Evolutionary conservation across 2,888 invertebrate genomes (phyloP), one percentile per base, ranked within the genome.

Genomic region (Drosophila sordidula): DNA sequence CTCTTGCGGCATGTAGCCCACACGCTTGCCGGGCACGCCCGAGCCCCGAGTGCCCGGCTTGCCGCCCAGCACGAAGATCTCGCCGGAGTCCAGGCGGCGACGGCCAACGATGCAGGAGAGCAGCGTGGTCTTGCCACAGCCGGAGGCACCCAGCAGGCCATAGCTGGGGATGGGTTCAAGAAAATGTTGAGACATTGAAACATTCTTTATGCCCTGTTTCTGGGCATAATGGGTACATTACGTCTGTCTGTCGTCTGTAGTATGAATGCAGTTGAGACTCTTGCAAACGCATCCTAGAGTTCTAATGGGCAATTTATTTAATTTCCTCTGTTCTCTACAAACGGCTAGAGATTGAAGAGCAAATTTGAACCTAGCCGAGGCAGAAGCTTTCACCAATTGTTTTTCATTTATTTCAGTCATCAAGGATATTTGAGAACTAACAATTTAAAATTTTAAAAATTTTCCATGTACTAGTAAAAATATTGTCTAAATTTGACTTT

Each of bases 1-100:
- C 93, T 98, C 97, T 89, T 97, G 96, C 0, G 98, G 98, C 98
- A 98, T 98, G 93, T 98, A 98, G 52, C 98, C 98, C n/a, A 98
- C 98, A 26, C 97, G 94, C 90, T 96, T 96, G 9, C 98, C 98
- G 0, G 98, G 98, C 14, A 98, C 97, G 6, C 97, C 97, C 6
- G 96, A 97, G n/a, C 95, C 97, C 90, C 95, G 95, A 0, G 97
- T 96, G 3, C 98, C 98, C 0, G 98, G 98, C 85, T 95, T 95
- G 22, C 97, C 96, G 0, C 98, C 98, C 55, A 98, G 94, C 38
- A 98, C 98, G 93, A 95, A 96, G 80, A 98, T 96, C 91, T 97
- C 96, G 4, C 98, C 98, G 2, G 95, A 94, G 92, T 98, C 96
- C 54, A 98, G 93, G 83, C 96, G 94, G 87, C 97, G 94, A 57